Percentiles rank a stretch among this genome's conserved stretches.
Conservation (phyloP, 1,140 invertebrate genomes). For the Lamellibrachia luymesi region DNA sequence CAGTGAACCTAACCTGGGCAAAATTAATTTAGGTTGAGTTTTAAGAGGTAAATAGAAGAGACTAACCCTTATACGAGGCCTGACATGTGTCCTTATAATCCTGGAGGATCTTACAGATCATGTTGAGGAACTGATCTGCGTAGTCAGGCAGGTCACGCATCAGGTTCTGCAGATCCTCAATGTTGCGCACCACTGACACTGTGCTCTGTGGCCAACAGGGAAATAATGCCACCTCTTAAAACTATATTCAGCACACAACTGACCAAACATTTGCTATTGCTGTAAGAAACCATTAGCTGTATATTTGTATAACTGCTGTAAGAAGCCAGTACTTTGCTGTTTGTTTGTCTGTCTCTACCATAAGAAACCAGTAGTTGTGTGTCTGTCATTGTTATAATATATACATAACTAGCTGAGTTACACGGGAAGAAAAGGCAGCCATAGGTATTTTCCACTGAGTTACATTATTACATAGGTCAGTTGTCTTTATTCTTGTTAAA, state of each 20-base stretch:
- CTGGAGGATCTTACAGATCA: conserved; percentile 69
- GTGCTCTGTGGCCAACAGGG: background rate
- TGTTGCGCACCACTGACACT: conserved; percentile 69
- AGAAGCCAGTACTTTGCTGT: background rate
- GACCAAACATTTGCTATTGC: background rate
- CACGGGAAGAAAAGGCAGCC: no score
- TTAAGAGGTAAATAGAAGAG: no score
- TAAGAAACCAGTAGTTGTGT: background rate
- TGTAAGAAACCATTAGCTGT: background rate
- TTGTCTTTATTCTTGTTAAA: no score
- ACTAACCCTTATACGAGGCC: conserved; percentile 67
- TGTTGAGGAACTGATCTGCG: conserved; percentile 69
- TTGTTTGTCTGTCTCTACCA: background rate
- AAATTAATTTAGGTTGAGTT: background rate
- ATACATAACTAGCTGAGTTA: no score
- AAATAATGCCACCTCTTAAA: no score
- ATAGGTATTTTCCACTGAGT: no score
- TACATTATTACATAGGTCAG: no score
- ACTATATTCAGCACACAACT: no score
- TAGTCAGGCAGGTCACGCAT: conserved; percentile 73
- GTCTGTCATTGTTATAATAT: background rate
- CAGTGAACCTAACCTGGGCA: conserved; percentile 62
- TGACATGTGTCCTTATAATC: conserved; percentile 76
- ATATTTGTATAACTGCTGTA: background rate
- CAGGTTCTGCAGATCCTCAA: conserved; percentile 69